phyloP scores from a whole-genome alignment of 2,797 vertebrate genomes.

The Crocodylus rhombifer region DNA sequence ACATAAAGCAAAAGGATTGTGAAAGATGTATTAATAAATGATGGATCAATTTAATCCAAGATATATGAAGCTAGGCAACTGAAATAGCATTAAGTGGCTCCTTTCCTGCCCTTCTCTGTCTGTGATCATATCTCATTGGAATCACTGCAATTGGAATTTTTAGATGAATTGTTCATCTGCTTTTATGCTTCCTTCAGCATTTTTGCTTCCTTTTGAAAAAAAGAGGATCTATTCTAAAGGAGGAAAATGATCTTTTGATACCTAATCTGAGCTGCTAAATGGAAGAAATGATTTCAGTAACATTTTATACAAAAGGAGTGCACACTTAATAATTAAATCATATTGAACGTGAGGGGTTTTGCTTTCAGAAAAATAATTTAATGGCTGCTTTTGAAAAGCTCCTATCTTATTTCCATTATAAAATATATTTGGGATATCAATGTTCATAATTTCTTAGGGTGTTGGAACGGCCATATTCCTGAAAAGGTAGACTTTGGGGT shows the following conservation, averaged over 20 bases:
- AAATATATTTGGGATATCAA: background rate
- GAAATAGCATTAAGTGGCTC: background rate
- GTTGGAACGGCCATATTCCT: background rate
- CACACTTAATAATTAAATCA: background rate
- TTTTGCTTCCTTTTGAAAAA: background rate
- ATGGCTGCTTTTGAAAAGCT: background rate
- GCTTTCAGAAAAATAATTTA: background rate
- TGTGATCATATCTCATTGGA: background rate
- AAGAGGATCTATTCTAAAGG: background rate
- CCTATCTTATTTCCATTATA: background rate
- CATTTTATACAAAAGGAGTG: background rate
- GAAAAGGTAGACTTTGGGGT: background rate
- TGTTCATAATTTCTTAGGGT: background rate
- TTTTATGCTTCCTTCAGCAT: background rate
- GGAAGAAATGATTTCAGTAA: background rate
- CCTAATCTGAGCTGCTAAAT: background rate
- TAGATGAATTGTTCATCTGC: background rate
- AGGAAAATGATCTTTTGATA: background rate
- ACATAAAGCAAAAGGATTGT: background rate
- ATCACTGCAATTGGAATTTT: background rate
- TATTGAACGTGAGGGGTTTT: background rate
- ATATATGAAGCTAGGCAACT: conserved; percentile 19
- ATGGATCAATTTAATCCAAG: conserved; percentile 37
- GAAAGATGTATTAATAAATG: conserved; percentile 38
- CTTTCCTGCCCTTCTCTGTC: background rate